phyloP scores from a whole-genome alignment of 2,888 invertebrate genomes.

The Tetragonula carbonaria region DNA sequence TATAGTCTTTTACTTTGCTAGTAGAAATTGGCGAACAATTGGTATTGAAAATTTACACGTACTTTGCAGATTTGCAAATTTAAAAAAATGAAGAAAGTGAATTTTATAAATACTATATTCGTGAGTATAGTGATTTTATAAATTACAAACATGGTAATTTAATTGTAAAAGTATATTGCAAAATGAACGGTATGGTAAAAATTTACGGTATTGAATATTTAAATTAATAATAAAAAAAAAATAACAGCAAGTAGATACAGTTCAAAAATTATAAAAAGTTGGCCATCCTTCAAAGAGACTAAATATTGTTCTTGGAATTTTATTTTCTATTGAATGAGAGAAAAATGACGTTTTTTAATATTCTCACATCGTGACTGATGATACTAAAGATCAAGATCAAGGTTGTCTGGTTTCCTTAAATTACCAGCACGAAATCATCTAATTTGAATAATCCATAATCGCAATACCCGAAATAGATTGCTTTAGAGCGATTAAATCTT shows the following conservation, averaged over 20 bases:
- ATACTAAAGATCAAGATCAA: conserved; percentile 32
- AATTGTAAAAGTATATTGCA: no score
- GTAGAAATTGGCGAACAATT: background rate
- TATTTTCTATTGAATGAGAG: background rate
- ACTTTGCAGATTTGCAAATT: no score
- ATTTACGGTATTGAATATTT: no score
- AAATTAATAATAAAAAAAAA: background rate
- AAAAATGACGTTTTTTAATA: background rate
- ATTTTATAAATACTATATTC: no score
- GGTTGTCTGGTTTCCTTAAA: conserved; percentile 2
- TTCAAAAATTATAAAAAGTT: background rate
- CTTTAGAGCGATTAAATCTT: background rate
- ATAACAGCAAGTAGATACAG: background rate
- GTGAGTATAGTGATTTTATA: no score
- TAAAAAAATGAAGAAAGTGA: no score
- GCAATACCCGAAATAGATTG: conserved; percentile 24
- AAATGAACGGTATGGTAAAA: background rate
- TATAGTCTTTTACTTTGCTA: background rate
- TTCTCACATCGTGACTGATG: background rate
- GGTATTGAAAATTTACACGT: no score
- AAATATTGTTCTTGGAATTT: background rate
- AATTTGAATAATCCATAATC: conserved; percentile 45
- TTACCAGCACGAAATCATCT: background rate
- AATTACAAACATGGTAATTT: no score
- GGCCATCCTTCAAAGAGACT: background rate